Base-by-base conservation (phyloP, 2,888 invertebrate species). In the Elegia similella region DNA sequence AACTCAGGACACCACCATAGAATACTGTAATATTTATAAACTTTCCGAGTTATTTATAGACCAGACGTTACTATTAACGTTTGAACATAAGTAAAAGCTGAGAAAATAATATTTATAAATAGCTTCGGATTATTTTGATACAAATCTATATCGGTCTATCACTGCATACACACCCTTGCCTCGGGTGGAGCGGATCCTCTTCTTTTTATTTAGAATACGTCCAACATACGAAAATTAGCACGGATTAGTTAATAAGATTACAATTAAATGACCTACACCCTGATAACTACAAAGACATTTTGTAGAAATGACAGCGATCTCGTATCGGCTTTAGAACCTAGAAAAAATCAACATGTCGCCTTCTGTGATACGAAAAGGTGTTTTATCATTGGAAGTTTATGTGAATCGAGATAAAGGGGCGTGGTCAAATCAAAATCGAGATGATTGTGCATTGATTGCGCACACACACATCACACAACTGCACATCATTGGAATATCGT, bases 91-190 rank as follows among this genome's bases (percentile, higher is more conserved):
- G 90, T 88, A 91, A 92, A 92, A 88, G 89, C 84, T 86, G 86
- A 87, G 89, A 90, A 91, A 92, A 91, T 91, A 91, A 90, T 92
- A 91, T 92, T 91, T 92, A 92, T 91, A 92, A 92, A 92, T 92
- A 92, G 91, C 89, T 91, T 87, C 70, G 79, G 87, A 91, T 90
- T 91, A 91, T 90, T 91, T 92, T 91, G 89, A 91, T 90, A 89
- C 90, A 87, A 88, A 85, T 89, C 87, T 90, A 88, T 80, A 87
- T 86, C 79, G 82, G 88, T 86, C 83, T 82, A 84, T 84, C 88
- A 88, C 86, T 84, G 80, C 82, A 88, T 88, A 92, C 92, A 91
- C 91, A 92, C 92, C 91, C 91, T 84, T 86, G 84, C 81, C 79
- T 86, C 81, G 87, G 88, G 90, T 87, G 88, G 81, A 82, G 76